These are phyloP conservation scores for Rachycentron canadum DNA, from an alignment of 2,797 vertebrate genomes.

Conservation along the genomic window DNA sequence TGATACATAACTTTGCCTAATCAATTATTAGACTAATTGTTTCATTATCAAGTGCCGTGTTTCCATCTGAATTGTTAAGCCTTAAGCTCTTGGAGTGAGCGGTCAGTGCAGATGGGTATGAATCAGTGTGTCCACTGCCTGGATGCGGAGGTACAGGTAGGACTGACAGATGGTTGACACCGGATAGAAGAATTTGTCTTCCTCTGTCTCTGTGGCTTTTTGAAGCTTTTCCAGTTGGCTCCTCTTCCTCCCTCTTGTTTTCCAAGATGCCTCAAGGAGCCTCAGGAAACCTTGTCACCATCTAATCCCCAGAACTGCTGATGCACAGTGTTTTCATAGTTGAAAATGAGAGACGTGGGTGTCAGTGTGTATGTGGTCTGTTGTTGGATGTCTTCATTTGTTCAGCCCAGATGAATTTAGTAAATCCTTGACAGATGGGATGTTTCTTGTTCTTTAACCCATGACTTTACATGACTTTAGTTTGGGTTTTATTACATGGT, in stretches of 20 bases:
- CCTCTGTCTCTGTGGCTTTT: conserved; percentile 44
- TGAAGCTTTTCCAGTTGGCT: conserved; percentile 68
- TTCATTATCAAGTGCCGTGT: not conserved
- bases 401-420: not conserved
- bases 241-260: conserved; percentile 30
- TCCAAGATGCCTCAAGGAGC: conserved; percentile 32
- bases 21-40: not conserved
- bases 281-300: not conserved
- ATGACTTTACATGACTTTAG: not conserved
- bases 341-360: not conserved
- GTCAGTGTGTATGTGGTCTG: not conserved
- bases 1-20: not conserved
- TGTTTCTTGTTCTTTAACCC: not conserved
- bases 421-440: not conserved
- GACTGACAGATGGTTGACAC: conserved; percentile 58
- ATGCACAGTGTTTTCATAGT: not conserved
- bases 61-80: no score
- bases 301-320: conserved; percentile 45
- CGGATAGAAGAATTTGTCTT: conserved; percentile 27
- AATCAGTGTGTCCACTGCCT: not conserved
- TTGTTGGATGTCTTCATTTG: not conserved
- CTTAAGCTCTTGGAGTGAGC: no score
- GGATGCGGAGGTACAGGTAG: conserved; percentile 16
- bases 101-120: not conserved
- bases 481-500: not conserved